These are phyloP conservation scores for Ginglymostoma cirratum DNA, from an alignment of 2,113 vertebrate species.

Conservation along the genomic window DNA sequence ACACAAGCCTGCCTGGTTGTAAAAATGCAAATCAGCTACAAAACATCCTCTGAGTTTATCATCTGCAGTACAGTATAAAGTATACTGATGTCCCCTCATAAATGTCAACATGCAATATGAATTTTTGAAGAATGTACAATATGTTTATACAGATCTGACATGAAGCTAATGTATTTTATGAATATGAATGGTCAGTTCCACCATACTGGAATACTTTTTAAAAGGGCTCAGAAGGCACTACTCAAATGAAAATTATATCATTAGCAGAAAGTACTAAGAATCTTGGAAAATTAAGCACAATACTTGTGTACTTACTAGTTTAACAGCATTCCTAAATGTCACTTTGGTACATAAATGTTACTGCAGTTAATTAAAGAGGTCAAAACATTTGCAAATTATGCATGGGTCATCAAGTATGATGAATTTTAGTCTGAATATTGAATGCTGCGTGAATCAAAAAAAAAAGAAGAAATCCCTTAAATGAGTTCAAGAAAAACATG, in stretches of 20 bases:
- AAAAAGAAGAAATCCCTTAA: neutral
- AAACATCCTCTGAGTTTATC: neutral
- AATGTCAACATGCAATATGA: neutral
- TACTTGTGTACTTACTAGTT: neutral
- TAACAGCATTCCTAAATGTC: neutral
- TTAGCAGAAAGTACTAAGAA: neutral
- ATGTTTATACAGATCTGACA: neutral
- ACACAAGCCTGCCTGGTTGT: neutral
- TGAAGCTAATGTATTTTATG: neutral
- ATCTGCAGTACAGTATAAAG: neutral
- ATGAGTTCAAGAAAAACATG: neutral
- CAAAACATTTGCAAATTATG: neutral
- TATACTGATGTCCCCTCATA: neutral
- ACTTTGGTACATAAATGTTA: neutral
- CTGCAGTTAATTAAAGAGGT: neutral
- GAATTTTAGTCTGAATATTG: neutral
- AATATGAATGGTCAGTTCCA: neutral
- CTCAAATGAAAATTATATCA: neutral
- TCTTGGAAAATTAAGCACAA: neutral
- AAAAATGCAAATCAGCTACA: neutral
- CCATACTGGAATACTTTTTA: neutral
- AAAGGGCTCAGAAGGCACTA: neutral
- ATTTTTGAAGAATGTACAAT: neutral
- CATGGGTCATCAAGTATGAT: neutral
- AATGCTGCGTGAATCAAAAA: neutral